Evolutionary conservation across 2,888 invertebrate species (phyloP).

Genomic region (Apocheima hispidaria): DNA sequence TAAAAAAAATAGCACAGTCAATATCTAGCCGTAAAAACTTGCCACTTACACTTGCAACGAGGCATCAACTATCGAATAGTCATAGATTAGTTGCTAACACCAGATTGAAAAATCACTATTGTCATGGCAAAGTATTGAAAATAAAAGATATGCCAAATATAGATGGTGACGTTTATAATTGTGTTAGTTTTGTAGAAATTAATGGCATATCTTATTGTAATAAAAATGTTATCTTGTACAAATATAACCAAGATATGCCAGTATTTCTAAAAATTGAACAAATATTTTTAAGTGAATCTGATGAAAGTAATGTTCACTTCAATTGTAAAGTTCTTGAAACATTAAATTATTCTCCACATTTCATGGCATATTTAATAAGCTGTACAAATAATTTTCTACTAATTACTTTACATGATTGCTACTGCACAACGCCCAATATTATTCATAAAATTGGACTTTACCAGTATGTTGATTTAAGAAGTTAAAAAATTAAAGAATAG

Average conservation of each 20-base stretch:
- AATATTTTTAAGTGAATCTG: no score
- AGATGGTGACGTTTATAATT: background rate
- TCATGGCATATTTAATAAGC: background rate
- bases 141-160: background rate
- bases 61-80: background rate
- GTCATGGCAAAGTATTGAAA: background rate
- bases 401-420: background rate
- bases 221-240: background rate
- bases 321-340: background rate
- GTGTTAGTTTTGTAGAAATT: background rate
- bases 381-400: background rate
- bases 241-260: background rate
- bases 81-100: background rate
- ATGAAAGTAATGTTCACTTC: background rate
- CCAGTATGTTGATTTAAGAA: background rate
- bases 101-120: background rate
- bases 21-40: background rate
- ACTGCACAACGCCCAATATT: background rate
- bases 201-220: background rate
- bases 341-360: background rate
- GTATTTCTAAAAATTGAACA: no score
- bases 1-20: conserved; percentile 2
- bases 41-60: conserved; percentile 3
- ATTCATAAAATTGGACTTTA: background rate
- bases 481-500: background rate